Evolutionary conservation across 2,888 invertebrate species (phyloP).

Genomic region (Clanis bilineata): DNA sequence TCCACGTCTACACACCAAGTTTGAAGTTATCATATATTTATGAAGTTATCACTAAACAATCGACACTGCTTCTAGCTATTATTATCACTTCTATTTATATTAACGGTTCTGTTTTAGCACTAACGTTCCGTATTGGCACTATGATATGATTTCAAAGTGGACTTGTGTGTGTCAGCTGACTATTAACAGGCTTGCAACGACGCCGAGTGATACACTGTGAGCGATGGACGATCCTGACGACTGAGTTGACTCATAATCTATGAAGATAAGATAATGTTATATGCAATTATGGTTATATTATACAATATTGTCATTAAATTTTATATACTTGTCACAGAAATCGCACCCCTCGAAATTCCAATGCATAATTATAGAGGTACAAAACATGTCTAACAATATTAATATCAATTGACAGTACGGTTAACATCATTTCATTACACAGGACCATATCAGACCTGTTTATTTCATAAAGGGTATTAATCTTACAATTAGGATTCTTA

Average conservation of each 20-base stretch:
- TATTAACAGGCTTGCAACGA: slow-evolving; percentile 45
- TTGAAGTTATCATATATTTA: slow-evolving; percentile 12
- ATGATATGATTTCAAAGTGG: slow-evolving; percentile 32
- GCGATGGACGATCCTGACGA: slow-evolving; percentile 53
- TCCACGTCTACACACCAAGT: slow-evolving; percentile 7
- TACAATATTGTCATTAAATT: no score
- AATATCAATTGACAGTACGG: no score
- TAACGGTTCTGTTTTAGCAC: slow-evolving; percentile 42
- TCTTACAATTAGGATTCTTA: no score
- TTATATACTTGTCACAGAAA: no score
- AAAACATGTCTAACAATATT: no score
- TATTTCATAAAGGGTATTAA: no score
- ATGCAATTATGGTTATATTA: background rate
- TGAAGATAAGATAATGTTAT: slow-evolving; percentile 22
- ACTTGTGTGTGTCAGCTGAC: slow-evolving; percentile 58
- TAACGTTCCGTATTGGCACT: slow-evolving; percentile 61
- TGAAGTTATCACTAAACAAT: slow-evolving; percentile 18
- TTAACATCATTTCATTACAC: no score
- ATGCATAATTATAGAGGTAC: no score
- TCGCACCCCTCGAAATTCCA: no score
- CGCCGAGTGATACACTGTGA: slow-evolving; percentile 41
- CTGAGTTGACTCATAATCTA: slow-evolving; percentile 76
- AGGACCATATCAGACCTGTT: no score
- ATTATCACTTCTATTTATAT: slow-evolving; percentile 38
- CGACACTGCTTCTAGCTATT: slow-evolving; percentile 28